A percentile compares a stretch with the other conserved stretches of the same genome.
phyloP scores from a whole-genome alignment of 2,113 vertebrate genomes.

The Aix galericulata region DNA sequence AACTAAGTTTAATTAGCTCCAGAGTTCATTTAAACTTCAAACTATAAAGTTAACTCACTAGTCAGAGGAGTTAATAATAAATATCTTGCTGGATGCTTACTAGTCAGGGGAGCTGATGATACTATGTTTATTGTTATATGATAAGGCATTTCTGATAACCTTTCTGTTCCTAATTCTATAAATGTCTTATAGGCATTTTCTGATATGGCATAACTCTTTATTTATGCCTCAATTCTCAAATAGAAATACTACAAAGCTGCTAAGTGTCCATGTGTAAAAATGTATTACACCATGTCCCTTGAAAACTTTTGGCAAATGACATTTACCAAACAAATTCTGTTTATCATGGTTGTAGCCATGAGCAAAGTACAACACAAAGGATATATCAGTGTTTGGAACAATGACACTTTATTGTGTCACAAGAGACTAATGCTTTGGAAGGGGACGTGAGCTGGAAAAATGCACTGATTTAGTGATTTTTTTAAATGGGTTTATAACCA shows the following conservation, averaged over 20 bases:
- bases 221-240: background rate
- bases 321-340: background rate
- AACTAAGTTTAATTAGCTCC: slow-evolving; percentile 42
- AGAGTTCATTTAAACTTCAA: slow-evolving; percentile 37
- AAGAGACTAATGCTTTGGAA: background rate
- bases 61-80: background rate
- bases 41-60: slow-evolving; percentile 19
- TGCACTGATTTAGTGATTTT: background rate
- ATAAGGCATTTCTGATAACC: slow-evolving; percentile 14
- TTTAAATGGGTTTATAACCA: slow-evolving; percentile 22
- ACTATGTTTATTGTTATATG: slow-evolving; percentile 17
- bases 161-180: slow-evolving; percentile 28
- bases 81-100: background rate
- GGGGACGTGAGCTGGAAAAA: background rate
- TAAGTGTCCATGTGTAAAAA: background rate
- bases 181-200: background rate
- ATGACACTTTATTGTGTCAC: background rate
- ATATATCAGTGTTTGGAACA: background rate
- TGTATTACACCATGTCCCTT: background rate
- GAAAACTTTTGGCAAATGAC: slow-evolving; percentile 6
- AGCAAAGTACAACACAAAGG: background rate
- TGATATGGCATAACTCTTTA: background rate
- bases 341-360: background rate
- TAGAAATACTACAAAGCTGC: slow-evolving; percentile 18
- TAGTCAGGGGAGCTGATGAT: slow-evolving; percentile 14